Percentiles rank a stretch among this genome's conserved stretches.
These are phyloP conservation scores for Hippolais icterina DNA, from an alignment of 2,113 vertebrate species.

Conservation along the genomic window DNA sequence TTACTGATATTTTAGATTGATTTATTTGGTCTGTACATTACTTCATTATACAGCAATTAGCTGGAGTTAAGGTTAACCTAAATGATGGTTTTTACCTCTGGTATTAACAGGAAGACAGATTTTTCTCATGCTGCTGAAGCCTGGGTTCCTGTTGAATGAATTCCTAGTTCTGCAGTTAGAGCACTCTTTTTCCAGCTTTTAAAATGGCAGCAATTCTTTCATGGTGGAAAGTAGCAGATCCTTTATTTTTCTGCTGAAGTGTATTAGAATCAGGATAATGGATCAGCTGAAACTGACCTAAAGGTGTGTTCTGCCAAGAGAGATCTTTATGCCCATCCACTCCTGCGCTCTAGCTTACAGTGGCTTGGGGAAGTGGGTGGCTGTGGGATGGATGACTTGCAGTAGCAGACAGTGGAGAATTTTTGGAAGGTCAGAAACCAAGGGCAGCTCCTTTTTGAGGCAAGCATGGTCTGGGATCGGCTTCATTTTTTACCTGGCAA, in stretches of 20 bases:
- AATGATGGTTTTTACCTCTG: background rate
- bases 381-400: background rate
- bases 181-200: background rate
- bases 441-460: background rate
- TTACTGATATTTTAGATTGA: background rate
- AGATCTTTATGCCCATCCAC: background rate
- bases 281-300: background rate
- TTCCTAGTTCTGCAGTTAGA: background rate
- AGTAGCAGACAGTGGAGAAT: background rate
- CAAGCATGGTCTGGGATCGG: rapidly evolving
- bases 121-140: background rate
- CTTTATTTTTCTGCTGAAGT: background rate
- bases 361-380: background rate
- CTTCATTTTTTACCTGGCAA: background rate
- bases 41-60: background rate
- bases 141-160: background rate
- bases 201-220: background rate
- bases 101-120: background rate
- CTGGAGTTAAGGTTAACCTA: background rate
- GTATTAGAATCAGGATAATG: background rate
- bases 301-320: background rate
- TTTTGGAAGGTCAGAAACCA: background rate
- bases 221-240: background rate
- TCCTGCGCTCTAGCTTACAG: rapidly evolving
- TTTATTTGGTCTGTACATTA: background rate